Evolutionary conservation across 2,888 invertebrate species (phyloP), one percentile per base, ranked within the genome.

Genomic region (Sinodicranocentrus sp.): DNA sequence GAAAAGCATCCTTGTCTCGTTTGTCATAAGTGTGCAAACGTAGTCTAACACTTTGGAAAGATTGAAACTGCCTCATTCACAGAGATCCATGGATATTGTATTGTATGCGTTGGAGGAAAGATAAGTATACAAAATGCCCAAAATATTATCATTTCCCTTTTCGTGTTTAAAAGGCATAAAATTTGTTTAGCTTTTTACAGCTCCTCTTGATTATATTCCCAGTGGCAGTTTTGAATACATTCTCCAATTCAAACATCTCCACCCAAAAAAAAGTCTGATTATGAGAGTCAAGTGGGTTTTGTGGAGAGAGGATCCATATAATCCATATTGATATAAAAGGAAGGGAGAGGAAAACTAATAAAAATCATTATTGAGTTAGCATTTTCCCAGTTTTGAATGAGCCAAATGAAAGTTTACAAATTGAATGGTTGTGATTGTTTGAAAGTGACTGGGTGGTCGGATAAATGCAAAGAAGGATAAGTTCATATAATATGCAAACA

Each of bases 151-250:
- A 23, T 72, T 72, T 72, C 43, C 39, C 79, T 54, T 79, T 79
- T 54, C 71, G 48, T 72, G 79, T 72, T 71, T 65, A 65, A 63
- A 79, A 52, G 39, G 79, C 79, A 79, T 79, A 79, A 79, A 79
- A 79, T 79, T 79, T 71, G 71, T 79, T 79, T 72, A 72, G 71
- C 79, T 79, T 72, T 72, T 71, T 23, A 68, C 23, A 15, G 65
- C 57, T 43, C 67, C 13, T 13, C 43, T 26, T 67, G 28, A 76
- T 65, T 63, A 61, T 73, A 63, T 78, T 70, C 78, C 78, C 68
- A 44, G 28, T 52, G 70, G 70, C 48, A 26, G 13, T 33, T 17
- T 33, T 61, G 28, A 25, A 61, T 15, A 2, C 73, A 21, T 39
- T 43, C 21, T 43, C 13, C 23, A 33, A 6, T 33, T 33, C 33